Percentiles rank a stretch among this genome's conserved stretches.
Conservation (phyloP, 1,140 invertebrate species). For the Lucilia sericata region DNA sequence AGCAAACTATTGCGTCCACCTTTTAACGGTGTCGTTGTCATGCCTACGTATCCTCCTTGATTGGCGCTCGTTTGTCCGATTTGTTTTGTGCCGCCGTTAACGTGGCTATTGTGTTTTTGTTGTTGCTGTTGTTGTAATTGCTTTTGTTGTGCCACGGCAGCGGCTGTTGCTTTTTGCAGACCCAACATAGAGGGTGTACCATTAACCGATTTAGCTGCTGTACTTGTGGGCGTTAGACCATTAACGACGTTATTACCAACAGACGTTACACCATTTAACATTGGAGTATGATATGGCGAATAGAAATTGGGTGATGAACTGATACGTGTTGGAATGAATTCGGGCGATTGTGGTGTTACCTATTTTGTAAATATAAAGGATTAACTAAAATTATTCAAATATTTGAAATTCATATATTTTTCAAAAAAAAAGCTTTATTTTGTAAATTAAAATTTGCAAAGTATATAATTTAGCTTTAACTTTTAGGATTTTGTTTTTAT, state of each 20-base stretch:
- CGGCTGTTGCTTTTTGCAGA: conserved; percentile 58
- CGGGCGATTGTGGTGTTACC: conserved; percentile 69
- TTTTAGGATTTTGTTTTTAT: too few species aligned
- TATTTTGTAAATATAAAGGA: conserved; percentile 14
- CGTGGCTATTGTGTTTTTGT: conserved; percentile 50
- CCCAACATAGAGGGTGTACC: conserved; percentile 59
- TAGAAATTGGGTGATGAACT: conserved; percentile 66
- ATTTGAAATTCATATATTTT: too few species aligned
- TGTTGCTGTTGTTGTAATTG: conserved; percentile 55
- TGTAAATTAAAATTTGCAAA: too few species aligned
- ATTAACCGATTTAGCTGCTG: conserved; percentile 53
- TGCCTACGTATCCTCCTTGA: conserved; percentile 58
- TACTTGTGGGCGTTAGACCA: conserved; percentile 56
- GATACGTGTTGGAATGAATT: conserved; percentile 69
- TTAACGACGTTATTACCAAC: not conserved
- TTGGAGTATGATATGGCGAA: conserved; percentile 60
- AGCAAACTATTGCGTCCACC: conserved; percentile 56
- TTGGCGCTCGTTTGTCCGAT: conserved; percentile 54
- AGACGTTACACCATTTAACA: conserved; percentile 34
- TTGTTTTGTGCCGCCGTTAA: conserved; percentile 49
- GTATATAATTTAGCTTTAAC: too few species aligned
- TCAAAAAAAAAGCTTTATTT: not conserved
- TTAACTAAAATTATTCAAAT: too few species aligned
- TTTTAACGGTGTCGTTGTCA: conserved; percentile 60
- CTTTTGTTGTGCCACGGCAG: conserved; percentile 58